phyloP scores from a whole-genome alignment of 2,113 vertebrate genomes.

The Erinaceus europaeus region DNA sequence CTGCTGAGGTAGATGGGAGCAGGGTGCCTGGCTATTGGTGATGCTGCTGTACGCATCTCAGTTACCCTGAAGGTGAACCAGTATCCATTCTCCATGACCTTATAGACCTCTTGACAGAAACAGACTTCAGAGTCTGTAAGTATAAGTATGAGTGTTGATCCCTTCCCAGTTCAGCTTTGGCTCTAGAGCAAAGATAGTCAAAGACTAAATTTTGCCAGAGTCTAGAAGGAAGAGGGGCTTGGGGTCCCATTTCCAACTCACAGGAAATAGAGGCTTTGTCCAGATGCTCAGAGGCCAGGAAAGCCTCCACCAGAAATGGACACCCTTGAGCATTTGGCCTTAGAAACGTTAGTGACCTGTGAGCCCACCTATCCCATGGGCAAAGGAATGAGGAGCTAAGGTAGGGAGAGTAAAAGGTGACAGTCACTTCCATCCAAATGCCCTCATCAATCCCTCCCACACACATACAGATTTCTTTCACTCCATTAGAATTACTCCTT shows the following conservation, averaged over 20 bases:
- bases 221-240: neutral
- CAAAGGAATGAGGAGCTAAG: neutral
- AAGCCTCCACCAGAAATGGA: neutral
- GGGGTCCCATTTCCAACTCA: constrained; percentile 26
- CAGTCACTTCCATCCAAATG: neutral
- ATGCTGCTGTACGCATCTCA: no score
- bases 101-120: neutral
- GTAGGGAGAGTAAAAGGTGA: neutral
- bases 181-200: neutral
- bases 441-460: neutral
- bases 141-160: neutral
- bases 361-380: neutral
- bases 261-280: constrained; percentile 48
- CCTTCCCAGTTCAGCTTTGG: neutral
- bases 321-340: neutral
- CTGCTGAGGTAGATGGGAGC: neutral
- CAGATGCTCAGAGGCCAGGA: constrained; percentile 29
- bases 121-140: neutral
- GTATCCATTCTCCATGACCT: neutral
- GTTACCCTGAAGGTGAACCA: no score
- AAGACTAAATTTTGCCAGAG: neutral
- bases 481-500: constrained; percentile 37
- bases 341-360: neutral
- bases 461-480: neutral
- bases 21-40: neutral